Conservation (phyloP, 1,140 invertebrate species). For the Drosophila sp. region DNA sequence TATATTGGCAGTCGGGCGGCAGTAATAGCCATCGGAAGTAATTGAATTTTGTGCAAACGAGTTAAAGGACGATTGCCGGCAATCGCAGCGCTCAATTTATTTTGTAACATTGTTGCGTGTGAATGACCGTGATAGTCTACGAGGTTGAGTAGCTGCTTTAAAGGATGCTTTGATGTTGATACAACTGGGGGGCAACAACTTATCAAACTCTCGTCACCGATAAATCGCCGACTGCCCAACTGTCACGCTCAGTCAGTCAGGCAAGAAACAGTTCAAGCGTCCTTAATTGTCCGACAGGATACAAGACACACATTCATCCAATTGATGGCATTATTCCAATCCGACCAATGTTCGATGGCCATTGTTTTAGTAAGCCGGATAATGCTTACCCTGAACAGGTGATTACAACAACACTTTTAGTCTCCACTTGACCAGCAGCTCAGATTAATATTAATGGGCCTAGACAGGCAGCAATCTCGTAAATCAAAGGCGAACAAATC, state of each 20-base stretch:
- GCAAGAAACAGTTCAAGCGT: conserved; percentile 35
- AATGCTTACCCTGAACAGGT: conserved; percentile 14
- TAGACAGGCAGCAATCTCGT: conserved; percentile 38
- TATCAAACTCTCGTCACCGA: conserved; percentile 38
- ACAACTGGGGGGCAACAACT: conserved; percentile 6
- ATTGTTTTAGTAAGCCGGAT: conserved; percentile 7
- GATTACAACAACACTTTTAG: conserved; percentile 40
- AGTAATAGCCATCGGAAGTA: conserved; percentile 66
- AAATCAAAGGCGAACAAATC: conserved; percentile 61
- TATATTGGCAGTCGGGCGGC: conserved; percentile 46
- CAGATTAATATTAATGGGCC: conserved; percentile 61
- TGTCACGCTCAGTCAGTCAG: conserved; percentile 45
- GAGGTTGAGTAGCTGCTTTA: conserved; percentile 28
- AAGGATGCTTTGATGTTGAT: conserved; percentile 19
- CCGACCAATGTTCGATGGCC: background rate
- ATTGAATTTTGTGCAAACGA: conserved; percentile 74
- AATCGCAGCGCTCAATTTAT: conserved; percentile 69
- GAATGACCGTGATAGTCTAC: conserved; percentile 1
- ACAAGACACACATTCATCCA: conserved; percentile 7
- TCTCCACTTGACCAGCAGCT: conserved; percentile 25
- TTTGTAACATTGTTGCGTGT: conserved; percentile 60
- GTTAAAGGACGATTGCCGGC: conserved; percentile 70
- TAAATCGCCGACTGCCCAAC: conserved; percentile 58
- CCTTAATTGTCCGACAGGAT: conserved; percentile 61
- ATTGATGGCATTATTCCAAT: conserved; percentile 51